Percentiles rank a stretch among this genome's conserved stretches.
Evolutionary conservation across 1,140 invertebrate genomes (phyloP).

Genomic region (Tigriopus japonicus): DNA sequence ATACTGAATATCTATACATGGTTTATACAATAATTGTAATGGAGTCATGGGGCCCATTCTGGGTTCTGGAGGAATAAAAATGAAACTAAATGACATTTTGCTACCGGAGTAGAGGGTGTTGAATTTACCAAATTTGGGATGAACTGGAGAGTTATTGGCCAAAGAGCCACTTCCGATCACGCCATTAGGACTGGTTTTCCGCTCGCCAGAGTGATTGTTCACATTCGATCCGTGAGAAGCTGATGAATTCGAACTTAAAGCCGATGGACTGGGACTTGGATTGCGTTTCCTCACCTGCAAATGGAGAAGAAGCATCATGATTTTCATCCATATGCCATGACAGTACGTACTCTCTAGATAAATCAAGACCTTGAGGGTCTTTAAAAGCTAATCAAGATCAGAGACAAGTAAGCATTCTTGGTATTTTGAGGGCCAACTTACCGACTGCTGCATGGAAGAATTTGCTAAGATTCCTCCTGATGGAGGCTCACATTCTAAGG

Average conservation of each 20-base stretch:
- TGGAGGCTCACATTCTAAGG: slow-evolving; percentile 65
- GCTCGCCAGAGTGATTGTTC: not conserved
- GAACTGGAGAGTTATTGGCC: not conserved
- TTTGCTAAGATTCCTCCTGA: slow-evolving; percentile 20
- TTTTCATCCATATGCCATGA: no score
- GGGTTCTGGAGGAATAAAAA: no score
- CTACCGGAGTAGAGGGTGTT: not conserved
- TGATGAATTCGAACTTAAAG: not conserved
- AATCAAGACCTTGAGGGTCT: slow-evolving; percentile 14
- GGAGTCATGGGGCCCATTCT: no score
- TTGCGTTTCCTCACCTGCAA: not conserved
- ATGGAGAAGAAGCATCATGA: not conserved
- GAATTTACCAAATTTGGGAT: not conserved
- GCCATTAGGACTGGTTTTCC: not conserved
- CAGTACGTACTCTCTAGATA: no score
- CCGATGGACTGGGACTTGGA: not conserved
- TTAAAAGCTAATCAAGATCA: not conserved
- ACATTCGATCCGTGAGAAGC: not conserved
- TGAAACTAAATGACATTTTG: not conserved
- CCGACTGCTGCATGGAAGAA: not conserved
- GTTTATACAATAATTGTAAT: no score
- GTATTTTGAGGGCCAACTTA: slow-evolving; percentile 4
- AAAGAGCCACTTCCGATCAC: not conserved
- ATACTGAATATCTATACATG: no score
- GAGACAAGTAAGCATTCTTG: not conserved